Evolutionary conservation across 2,113 vertebrate species (phyloP).

Genomic region (Cheilinus undulatus): DNA sequence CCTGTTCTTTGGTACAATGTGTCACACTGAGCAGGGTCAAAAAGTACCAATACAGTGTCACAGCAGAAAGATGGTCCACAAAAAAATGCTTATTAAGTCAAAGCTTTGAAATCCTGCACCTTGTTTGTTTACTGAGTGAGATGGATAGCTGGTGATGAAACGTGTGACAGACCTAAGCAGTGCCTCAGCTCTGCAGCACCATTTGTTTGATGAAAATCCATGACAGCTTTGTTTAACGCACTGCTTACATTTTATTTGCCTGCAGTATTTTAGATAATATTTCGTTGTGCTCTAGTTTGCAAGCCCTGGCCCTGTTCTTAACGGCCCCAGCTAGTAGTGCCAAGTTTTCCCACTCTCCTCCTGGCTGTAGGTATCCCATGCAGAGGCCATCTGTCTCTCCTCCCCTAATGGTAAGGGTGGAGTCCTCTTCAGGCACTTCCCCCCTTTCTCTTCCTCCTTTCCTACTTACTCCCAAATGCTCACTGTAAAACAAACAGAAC

Average conservation of each 20-base stretch:
- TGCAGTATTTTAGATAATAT: conserved; percentile 68
- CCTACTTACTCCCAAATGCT: conserved; percentile 62
- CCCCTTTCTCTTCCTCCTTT: conserved; percentile 34
- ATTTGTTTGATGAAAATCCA: conserved; percentile 43
- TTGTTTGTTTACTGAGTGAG: conserved; percentile 11
- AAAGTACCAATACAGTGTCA: conserved; percentile 28
- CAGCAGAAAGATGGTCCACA: background rate
- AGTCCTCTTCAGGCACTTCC: conserved; percentile 61
- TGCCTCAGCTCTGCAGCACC: conserved; percentile 25
- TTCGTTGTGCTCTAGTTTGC: conserved; percentile 62
- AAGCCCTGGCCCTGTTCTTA: conserved; percentile 63
- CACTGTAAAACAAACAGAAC: conserved; percentile 76
- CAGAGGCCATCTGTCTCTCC: conserved; percentile 82
- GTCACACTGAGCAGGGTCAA: background rate
- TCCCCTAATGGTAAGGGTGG: conserved; percentile 74
- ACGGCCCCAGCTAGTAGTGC: conserved; percentile 54
- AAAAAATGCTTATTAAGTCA: background rate
- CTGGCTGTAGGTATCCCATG: conserved; percentile 79
- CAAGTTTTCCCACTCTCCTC: conserved; percentile 72
- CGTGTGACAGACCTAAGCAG: conserved; percentile 19
- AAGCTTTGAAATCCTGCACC: background rate
- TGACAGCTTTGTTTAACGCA: conserved; percentile 60
- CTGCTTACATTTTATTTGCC: conserved; percentile 63
- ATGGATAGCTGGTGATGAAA: conserved; percentile 37
- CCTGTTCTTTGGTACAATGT: conserved; percentile 18